These are phyloP conservation scores for Lagodon rhomboides DNA, from an alignment of 2,797 vertebrate species.

Conservation along the genomic window DNA sequence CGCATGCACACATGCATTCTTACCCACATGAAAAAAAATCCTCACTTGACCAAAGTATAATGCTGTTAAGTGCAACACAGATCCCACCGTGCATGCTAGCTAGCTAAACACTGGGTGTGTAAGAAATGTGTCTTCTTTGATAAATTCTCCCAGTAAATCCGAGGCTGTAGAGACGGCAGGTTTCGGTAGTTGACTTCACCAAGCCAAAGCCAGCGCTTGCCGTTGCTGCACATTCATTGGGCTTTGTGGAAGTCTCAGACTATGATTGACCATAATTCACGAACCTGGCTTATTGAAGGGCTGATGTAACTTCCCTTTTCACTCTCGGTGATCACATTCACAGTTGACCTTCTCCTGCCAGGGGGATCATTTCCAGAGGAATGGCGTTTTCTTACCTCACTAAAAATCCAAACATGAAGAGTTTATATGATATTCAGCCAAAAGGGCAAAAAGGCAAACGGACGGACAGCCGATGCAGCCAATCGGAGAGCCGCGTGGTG, in stretches of 20 bases:
- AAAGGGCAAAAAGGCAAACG: conserved; percentile 54
- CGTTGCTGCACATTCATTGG: conserved; percentile 55
- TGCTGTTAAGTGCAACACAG: conserved; percentile 27
- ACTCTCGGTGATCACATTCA: conserved; percentile 67
- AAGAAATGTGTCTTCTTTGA: conserved; percentile 60
- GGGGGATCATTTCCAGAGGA: conserved; percentile 60
- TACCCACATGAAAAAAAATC: conserved; percentile 26
- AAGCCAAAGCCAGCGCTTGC: conserved; percentile 54
- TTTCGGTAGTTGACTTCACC: conserved; percentile 65
- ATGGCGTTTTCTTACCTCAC: conserved; percentile 51
- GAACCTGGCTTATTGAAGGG: conserved; percentile 57
- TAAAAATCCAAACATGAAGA: conserved; percentile 66
- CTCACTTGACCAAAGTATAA: conserved; percentile 19
- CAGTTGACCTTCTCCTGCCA: conserved; percentile 66
- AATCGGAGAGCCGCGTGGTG: conserved; percentile 48
- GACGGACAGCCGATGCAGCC: conserved; percentile 61
- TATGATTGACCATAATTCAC: conserved; percentile 70
- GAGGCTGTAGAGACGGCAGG: conserved; percentile 46
- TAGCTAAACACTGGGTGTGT: conserved; percentile 50
- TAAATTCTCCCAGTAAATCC: conserved; percentile 52
- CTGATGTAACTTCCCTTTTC: conserved; percentile 79
- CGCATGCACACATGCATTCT: conserved; percentile 3
- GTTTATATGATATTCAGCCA: conserved; percentile 57
- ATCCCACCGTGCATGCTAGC: conserved; percentile 33
- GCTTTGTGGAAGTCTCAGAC: conserved; percentile 59